Conservation (phyloP, 2,113 vertebrate genomes). For the Psettodes erumei region DNA sequence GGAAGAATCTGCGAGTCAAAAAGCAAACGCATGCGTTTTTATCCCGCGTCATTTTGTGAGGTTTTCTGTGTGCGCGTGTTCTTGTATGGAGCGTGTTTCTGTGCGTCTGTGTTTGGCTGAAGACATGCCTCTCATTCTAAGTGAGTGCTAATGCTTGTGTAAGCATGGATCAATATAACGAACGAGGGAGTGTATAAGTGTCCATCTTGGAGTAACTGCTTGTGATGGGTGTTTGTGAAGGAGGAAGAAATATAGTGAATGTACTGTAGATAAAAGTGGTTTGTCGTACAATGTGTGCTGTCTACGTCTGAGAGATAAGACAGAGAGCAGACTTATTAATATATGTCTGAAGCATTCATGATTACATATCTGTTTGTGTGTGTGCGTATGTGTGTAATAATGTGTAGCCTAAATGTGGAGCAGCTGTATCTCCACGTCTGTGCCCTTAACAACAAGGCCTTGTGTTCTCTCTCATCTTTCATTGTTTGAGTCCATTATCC, state of each 20-base stretch:
- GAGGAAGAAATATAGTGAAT: slow-evolving; percentile 40
- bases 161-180: slow-evolving; percentile 78
- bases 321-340: slow-evolving; percentile 8
- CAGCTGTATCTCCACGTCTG: slow-evolving; percentile 3
- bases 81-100: slow-evolving; percentile 24
- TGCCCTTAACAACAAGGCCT: slow-evolving; percentile 41
- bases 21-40: slow-evolving; percentile 25
- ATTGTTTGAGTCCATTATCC: slow-evolving; percentile 59
- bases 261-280: slow-evolving; percentile 8
- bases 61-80: not conserved
- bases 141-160: slow-evolving; percentile 78
- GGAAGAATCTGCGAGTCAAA: slow-evolving; percentile 10
- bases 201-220: slow-evolving; percentile 70
- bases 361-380: slow-evolving; percentile 18
- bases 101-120: slow-evolving; percentile 36
- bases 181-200: slow-evolving; percentile 74
- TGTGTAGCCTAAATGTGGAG: not conserved
- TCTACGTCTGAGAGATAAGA: not conserved
- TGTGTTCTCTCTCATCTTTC: slow-evolving; percentile 51
- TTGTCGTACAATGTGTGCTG: not conserved
- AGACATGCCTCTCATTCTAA: slow-evolving; percentile 73
- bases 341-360: slow-evolving; percentile 20
- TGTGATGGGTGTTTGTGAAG: slow-evolving; percentile 50
- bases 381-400: not conserved
- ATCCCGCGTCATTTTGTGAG: slow-evolving; percentile 9